Base-by-base conservation (phyloP, 2,888 invertebrate genomes). In the Lathronympha strigana region DNA sequence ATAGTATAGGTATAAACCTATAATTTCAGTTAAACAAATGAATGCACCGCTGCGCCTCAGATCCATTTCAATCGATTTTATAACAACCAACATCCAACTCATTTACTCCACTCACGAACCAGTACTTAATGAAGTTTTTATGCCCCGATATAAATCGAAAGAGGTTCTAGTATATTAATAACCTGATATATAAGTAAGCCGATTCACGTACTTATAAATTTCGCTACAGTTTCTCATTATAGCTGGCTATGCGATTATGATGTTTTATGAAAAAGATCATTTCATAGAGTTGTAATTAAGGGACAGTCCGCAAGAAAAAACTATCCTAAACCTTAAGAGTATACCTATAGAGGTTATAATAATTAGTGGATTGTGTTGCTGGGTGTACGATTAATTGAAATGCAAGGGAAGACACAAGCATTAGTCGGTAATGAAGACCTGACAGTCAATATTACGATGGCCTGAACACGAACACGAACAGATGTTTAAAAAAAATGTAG, bases 81-180 rank as follows among this genome's bases (percentile, higher is more conserved):
- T 40, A 43, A 15, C 40, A 31, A 19, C 38, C 33, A 19, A 9
- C 50, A 19, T 5, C 50, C 40, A 51, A 25, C 43, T 53, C 58
- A 51, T 58, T 43, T 58, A 51, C 58, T 50, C 25, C 13, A 58
- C 51, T 53, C 50, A 43, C 53, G 60, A 54, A 61, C 54, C 15
- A 21, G 21, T 60, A 28, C 17, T 60, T 60, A 63, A 61, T 54
- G 45, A 66, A 54, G 61, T 53, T 66, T 64, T 54, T 66, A 66
- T 54, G 25, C 38, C 45, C 4, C 33, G 28, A 43, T 61, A 61
- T 49, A 49, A 66, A 66, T 66, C 28, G 60, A 66, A 61, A 40
- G 38, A 66, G 54, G 66, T 66, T 38, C 66, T 40, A 66, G 66
- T 61, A 54, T 54, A 60, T 66, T 66, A 61, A 66, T 61, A 66